Percentiles rank a stretch among this genome's conserved stretches.
phyloP scores from a whole-genome alignment of 2,888 invertebrate species.

The Falcaria lacertinaria region DNA sequence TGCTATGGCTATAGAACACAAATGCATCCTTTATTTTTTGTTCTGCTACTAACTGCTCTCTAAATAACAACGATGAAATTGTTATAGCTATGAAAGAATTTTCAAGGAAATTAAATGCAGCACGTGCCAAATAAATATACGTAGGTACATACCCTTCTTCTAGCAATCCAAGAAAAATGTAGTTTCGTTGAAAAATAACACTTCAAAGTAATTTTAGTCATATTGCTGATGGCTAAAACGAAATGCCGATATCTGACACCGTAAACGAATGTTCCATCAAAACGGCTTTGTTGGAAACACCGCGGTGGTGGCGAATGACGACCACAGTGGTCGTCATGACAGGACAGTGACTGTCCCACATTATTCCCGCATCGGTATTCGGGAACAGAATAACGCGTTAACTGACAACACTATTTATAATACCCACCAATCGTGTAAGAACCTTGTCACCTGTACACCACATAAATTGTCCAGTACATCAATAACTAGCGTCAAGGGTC shows the following conservation, averaged over 20 bases:
- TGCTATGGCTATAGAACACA: no score
- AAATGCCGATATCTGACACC: background rate
- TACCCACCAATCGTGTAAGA: conserved; percentile 35
- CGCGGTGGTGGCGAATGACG: conserved; percentile 55
- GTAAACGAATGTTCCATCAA: background rate
- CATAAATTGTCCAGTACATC: conserved; percentile 21
- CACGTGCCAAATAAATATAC: no score
- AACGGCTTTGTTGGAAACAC: conserved; percentile 12
- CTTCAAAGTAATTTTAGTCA: no score
- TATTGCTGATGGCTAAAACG: background rate
- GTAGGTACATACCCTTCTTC: no score
- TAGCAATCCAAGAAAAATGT: no score
- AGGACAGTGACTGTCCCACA: conserved; percentile 59
- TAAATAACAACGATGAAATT: no score
- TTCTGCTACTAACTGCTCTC: no score
- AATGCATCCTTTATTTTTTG: no score
- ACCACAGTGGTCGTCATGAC: no score
- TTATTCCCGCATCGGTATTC: conserved; percentile 64
- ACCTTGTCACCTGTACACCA: conserved; percentile 40
- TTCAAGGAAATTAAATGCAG: no score
- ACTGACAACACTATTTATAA: conserved; percentile 71
- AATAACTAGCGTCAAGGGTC: conserved; percentile 20
- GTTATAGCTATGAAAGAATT: no score
- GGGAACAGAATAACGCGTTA: conserved; percentile 61
- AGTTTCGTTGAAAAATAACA: no score